A percentile compares a stretch with the other conserved stretches of the same genome.
phyloP scores from a whole-genome alignment of 2,888 invertebrate species.

The Drosophila picticornis region DNA sequence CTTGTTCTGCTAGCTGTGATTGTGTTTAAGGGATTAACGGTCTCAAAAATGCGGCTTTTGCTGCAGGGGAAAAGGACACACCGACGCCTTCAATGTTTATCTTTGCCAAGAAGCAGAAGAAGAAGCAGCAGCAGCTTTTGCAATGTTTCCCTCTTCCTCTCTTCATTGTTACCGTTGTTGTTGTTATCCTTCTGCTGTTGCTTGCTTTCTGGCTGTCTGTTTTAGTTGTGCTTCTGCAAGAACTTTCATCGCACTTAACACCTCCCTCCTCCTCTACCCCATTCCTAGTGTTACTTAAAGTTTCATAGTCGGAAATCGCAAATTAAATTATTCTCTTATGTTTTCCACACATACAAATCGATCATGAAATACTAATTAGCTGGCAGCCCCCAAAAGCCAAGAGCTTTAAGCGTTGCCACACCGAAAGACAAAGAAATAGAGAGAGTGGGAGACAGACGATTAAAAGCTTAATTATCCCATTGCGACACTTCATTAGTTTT shows the following conservation, averaged over 20 bases:
- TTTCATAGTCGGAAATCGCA: conserved; percentile 60
- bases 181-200: conserved; percentile 45
- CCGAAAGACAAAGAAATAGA: conserved; percentile 14
- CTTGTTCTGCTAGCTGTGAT: conserved; percentile 40
- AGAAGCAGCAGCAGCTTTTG: conserved; percentile 13
- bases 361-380: conserved; percentile 80
- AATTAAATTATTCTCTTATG: conserved; percentile 71
- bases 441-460: conserved; percentile 51
- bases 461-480: conserved; percentile 80
- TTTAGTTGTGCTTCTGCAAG: conserved; percentile 72
- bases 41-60: conserved; percentile 74
- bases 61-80: conserved; percentile 29
- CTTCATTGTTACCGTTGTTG: conserved; percentile 13
- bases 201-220: conserved; percentile 69
- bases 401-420: conserved; percentile 54
- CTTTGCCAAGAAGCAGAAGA: conserved; percentile 58
- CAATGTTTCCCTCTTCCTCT: neutral
- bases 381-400: conserved; percentile 46
- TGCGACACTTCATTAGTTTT: conserved; percentile 79
- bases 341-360: conserved; percentile 74
- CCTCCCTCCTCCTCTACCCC: neutral
- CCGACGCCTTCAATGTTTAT: conserved; percentile 54
- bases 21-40: conserved; percentile 78
- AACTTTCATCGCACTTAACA: conserved; percentile 67
- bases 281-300: conserved; percentile 53